Evolutionary conservation across 1,140 invertebrate species (phyloP).

Genomic region (Drosophila gunungcola): DNA sequence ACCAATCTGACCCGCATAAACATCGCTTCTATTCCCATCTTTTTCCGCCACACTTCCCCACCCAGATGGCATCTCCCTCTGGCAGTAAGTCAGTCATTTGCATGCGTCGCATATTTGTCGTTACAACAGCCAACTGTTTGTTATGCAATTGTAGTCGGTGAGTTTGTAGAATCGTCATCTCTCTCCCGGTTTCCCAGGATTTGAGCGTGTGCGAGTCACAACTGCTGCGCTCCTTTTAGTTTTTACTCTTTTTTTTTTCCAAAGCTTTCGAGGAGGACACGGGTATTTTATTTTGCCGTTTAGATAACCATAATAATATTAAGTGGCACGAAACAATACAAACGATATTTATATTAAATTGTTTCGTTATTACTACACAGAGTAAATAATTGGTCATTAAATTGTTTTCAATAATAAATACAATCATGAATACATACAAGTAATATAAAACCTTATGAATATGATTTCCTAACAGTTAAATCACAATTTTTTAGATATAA

Average conservation of each 20-base stretch:
- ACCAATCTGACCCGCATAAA: slow-evolving; percentile 10
- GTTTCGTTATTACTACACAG: no score
- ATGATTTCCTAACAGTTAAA: no score
- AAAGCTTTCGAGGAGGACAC: background rate
- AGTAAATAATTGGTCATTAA: no score
- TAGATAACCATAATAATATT: no score
- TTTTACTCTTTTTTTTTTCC: slow-evolving; percentile 7
- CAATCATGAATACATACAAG: no score
- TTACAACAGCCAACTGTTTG: slow-evolving; percentile 82
- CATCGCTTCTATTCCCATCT: background rate
- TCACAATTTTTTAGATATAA: no score
- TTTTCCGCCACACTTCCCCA: background rate
- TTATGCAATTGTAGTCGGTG: slow-evolving; percentile 80
- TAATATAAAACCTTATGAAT: no score
- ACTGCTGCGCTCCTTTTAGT: slow-evolving; percentile 41
- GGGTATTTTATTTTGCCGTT: background rate
- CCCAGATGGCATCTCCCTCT: slow-evolving; percentile 46
- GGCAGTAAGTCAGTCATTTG: slow-evolving; percentile 79
- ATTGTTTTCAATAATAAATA: no score
- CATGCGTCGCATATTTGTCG: slow-evolving; percentile 82
- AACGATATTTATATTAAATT: no score
- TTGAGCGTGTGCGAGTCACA: slow-evolving; percentile 21
- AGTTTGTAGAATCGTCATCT: slow-evolving; percentile 61
- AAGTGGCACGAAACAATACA: no score
- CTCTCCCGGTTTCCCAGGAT: slow-evolving; percentile 5